Evolutionary conservation across 2,797 vertebrate species (phyloP), one percentile per base, ranked within the genome.

Genomic region (Poeciliopsis paucimaculata): DNA sequence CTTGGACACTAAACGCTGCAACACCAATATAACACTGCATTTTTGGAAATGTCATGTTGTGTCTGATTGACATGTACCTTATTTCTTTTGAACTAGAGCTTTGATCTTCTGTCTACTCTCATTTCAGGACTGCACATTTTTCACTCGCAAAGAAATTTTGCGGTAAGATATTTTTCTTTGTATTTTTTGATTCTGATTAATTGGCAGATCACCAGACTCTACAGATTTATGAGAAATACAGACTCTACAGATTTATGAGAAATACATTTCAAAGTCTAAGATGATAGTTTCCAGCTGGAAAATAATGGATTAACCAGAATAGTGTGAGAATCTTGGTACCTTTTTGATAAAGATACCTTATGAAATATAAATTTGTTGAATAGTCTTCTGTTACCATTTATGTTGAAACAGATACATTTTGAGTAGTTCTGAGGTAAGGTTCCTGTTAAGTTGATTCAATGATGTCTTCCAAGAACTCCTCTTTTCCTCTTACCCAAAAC

Each of bases 91-190:
- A 36, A 16, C 62, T 41, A 51, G 18, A 72, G 20, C 75, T 82
- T 73, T 87, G 16, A 79, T 55, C 10, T 75, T 9, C 23, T 79
- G 26, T 81, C 76, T 88, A 83, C 36, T 92, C 78, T 90, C 53
- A 83, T 93, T 85, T 73, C 96, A 99, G 98, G 98, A 99, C 86
- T 99, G 98, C 85, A 98, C 98, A 0, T 99, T 99, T 95, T 99
- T 99, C 92, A 99, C 98, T 51, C 96, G 98, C 75, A 99, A 99
- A 89, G 98, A 99, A 95, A 99, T 99, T 86, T 97, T 99, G 89
- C 95, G 98, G 98, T 99, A 95, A 98, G 82, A 77, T 1, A 77
- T 79, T 75, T 36, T 51, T 46, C 51, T 0, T 2, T 60, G 5
- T 31, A 20, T 6, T 18, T 55, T 34, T 66, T 72, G 4, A 55